Conservation (phyloP, 1,140 invertebrate species). For the Mylabris phalerata region DNA sequence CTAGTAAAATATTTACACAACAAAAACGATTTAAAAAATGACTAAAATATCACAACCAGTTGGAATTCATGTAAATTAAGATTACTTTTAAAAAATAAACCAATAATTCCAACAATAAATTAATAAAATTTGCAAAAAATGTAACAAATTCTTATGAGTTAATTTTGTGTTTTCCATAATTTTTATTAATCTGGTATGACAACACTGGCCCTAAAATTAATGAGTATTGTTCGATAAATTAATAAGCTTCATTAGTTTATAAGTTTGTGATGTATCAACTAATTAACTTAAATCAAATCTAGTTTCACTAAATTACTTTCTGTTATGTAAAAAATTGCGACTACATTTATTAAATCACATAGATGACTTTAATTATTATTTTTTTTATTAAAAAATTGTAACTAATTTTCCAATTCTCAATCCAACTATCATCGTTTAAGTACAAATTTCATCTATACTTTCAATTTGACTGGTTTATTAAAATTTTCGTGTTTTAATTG, state of each 20-base stretch:
- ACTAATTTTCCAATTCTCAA: too few species aligned
- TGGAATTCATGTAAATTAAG: not conserved
- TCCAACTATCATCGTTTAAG: too few species aligned
- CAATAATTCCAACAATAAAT: constrained; percentile 7
- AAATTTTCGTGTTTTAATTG: too few species aligned
- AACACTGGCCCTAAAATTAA: constrained; percentile 13
- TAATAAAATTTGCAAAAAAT: not conserved
- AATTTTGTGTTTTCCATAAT: too few species aligned
- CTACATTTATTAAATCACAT: constrained; percentile 9
- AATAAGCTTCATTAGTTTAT: not conserved
- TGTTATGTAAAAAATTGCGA: constrained; percentile 8
- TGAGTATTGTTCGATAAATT: constrained; percentile 7
- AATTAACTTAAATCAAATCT: constrained; percentile 2
- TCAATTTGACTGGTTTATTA: too few species aligned
- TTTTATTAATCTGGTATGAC: not conserved
- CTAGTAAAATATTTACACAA: not conserved
- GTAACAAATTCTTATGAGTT: too few species aligned
- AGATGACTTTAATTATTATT: not conserved
- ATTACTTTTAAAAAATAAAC: constrained; percentile 1
- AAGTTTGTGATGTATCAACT: not conserved
- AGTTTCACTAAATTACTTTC: not conserved
- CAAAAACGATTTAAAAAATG: not conserved
- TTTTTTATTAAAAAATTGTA: too few species aligned
- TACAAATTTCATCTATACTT: too few species aligned
- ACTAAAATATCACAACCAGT: constrained; percentile 14